Evolutionary conservation across 2,888 invertebrate genomes (phyloP).

Genomic region (Chironomus riparius): DNA sequence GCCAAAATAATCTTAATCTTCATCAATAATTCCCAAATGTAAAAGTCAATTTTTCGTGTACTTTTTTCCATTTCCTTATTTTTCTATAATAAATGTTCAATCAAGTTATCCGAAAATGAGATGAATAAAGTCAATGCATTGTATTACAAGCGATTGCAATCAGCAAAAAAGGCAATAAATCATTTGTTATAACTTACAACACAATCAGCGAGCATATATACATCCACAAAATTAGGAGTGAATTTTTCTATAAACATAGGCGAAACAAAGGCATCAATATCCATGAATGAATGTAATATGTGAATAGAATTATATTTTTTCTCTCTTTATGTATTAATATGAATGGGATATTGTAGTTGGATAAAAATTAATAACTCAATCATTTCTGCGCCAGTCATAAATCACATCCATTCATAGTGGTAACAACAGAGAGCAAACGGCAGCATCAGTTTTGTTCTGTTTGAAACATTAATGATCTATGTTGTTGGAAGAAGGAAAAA

Average conservation of each 20-base stretch:
- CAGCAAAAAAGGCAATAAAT: not conserved
- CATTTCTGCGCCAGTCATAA: not conserved
- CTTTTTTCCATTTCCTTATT: too few species aligned
- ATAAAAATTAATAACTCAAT: conserved; percentile 5
- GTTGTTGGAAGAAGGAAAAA: not conserved
- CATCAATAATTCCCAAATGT: too few species aligned
- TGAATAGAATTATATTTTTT: too few species aligned
- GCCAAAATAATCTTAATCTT: too few species aligned
- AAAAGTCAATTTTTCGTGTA: too few species aligned
- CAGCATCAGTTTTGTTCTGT: not conserved
- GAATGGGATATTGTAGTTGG: not conserved
- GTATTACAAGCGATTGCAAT: not conserved
- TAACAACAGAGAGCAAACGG: not conserved
- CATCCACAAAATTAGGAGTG: not conserved
- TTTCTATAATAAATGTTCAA: too few species aligned
- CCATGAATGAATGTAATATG: too few species aligned
- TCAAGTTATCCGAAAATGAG: too few species aligned
- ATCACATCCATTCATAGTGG: not conserved
- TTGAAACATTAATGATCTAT: not conserved
- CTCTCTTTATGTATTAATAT: not conserved
- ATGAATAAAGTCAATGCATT: not conserved
- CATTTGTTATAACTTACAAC: not conserved
- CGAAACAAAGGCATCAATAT: not conserved
- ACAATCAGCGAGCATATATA: not conserved
- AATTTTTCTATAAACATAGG: not conserved